Evolutionary conservation across 2,797 vertebrate genomes (phyloP), one percentile per base, ranked within the genome.

Genomic region (Oreortyx pictus): DNA sequence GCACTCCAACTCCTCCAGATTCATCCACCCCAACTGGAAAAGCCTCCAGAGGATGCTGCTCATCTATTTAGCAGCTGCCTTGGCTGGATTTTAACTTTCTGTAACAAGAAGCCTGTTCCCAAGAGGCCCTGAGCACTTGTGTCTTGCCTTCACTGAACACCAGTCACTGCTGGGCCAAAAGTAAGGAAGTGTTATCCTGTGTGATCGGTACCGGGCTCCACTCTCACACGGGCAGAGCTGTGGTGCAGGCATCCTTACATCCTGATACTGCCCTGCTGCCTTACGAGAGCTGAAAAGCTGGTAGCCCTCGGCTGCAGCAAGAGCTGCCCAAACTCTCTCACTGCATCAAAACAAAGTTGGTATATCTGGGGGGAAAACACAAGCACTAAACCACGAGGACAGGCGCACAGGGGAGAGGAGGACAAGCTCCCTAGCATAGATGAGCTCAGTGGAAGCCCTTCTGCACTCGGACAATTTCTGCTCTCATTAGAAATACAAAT

Each of bases 1-100:
- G 62, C 94, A 81, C 85, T 95, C 80, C 64, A 72, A 96, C 95
- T 95, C 94, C 96, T 94, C 85, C 94, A 92, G 66, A 86, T 39
- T 41, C 91, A 95, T 94, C 94, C 93, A 93, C 44, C 91, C 84
- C 90, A 94, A 91, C 85, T 29, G 56, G 15, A 88, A 23, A 61
- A 49, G 89, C 61, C 96, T 92, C 96, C 31, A 54, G 96, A 92
- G 95, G 87, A 87, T 92, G 76, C 67, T 1, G 29, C 76, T 80
- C 86, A 65, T 82, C 88, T 72, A 71, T 70, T 93, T 88, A 35
- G 87, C 64, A 85, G 91, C 91, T 91, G 92, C 67, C 64, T 90
- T 81, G 91, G 92, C 91, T 92, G 92, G 50, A 3, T n/a, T 71
- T 84, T 43, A 50, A 92, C 82, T 62, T 41, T 81, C 84, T 92